Percentiles rank a stretch among this genome's conserved stretches.
Conservation (phyloP, 2,797 vertebrate genomes). For the Salarias fasciatus region DNA sequence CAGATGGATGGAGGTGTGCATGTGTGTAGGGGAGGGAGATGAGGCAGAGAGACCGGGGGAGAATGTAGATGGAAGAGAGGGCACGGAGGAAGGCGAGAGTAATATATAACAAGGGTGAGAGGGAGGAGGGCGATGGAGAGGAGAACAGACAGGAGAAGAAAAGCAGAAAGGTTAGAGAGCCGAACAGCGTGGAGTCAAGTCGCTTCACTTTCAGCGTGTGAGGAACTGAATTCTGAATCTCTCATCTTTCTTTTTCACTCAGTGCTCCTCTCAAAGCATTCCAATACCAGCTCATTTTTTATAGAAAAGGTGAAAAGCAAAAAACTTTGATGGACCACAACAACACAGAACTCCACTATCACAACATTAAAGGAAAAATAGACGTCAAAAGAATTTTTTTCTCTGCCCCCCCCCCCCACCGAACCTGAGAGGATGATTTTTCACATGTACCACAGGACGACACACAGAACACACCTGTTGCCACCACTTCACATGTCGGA, state of each 20-base stretch:
- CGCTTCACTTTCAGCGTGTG: constrained; percentile 38
- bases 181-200: constrained; percentile 34
- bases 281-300: constrained; percentile 16
- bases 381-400: no score
- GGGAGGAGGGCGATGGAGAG: constrained; percentile 47
- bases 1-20: constrained; percentile 38
- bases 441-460: constrained; percentile 39
- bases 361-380: constrained; percentile 29
- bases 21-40: constrained; percentile 22
- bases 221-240: constrained; percentile 45
- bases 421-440: constrained; percentile 5
- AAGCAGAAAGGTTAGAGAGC: constrained; percentile 70
- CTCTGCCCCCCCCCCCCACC: neutral
- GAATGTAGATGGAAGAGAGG: constrained; percentile 65
- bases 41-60: constrained; percentile 49
- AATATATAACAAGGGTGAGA: constrained; percentile 59
- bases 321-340: constrained; percentile 41
- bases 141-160: constrained; percentile 57
- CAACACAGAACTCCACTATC: constrained; percentile 24
- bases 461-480: constrained; percentile 46
- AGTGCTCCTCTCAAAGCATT: constrained; percentile 25
- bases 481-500: constrained; percentile 29
- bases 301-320: constrained; percentile 8
- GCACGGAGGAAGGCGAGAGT: constrained; percentile 48
- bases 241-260: constrained; percentile 37